Evolutionary conservation across 2,888 invertebrate species (phyloP).

Genomic region (Lottia gigantea): DNA sequence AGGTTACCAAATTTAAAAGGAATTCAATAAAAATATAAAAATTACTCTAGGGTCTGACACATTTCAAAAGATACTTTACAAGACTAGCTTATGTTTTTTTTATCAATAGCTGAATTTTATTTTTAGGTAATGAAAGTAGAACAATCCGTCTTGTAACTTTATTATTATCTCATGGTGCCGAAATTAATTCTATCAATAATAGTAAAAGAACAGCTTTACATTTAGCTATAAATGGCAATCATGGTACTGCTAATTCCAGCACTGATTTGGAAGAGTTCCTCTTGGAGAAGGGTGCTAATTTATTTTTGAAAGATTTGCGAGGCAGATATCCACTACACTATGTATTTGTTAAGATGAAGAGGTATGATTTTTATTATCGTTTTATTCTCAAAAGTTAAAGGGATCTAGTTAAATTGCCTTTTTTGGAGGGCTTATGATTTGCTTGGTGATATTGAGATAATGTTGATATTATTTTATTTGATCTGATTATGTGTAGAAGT

Average conservation of each 20-base stretch:
- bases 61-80: too few species aligned
- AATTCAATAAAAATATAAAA: background rate
- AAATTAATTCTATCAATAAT: constrained; percentile 48
- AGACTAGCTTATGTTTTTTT: too few species aligned
- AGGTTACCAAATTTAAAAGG: background rate
- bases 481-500: background rate
- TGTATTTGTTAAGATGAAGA: constrained; percentile 67
- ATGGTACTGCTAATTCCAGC: constrained; percentile 67
- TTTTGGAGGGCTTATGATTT: background rate
- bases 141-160: constrained; percentile 48
- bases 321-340: constrained; percentile 70
- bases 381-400: too few species aligned
- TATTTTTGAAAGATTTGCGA: constrained; percentile 60
- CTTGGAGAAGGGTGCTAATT: constrained; percentile 65
- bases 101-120: background rate
- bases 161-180: constrained; percentile 59
- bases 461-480: too few species aligned
- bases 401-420: too few species aligned
- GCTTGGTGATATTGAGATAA: background rate
- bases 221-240: constrained; percentile 67
- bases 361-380: constrained; percentile 31
- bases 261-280: constrained; percentile 69
- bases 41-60: too few species aligned
- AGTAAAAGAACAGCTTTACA: constrained; percentile 69
- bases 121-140: constrained; percentile 40